phyloP scores from a whole-genome alignment of 2,113 vertebrate genomes.

The Esox niger region DNA sequence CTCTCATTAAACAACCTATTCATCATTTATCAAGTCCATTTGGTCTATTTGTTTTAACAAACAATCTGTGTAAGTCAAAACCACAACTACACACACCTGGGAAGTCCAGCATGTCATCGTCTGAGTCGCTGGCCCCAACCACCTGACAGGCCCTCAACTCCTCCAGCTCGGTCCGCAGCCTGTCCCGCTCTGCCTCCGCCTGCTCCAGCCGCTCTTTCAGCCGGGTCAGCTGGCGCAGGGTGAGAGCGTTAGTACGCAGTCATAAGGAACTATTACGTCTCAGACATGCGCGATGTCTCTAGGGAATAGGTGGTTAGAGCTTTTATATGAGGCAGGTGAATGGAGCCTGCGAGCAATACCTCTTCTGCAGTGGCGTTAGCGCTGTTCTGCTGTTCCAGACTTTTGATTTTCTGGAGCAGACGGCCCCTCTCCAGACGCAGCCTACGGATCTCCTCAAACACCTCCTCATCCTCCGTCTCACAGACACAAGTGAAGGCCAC shows the following conservation, averaged over 20 bases:
- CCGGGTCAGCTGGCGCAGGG: conserved; percentile 70
- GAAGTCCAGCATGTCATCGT: conserved; percentile 80
- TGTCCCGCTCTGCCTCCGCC: conserved; percentile 80
- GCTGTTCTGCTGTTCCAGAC: conserved; percentile 81
- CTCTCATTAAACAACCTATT: neutral
- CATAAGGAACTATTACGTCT: no score
- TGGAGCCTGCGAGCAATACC: conserved; percentile 50
- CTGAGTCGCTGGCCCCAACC: conserved; percentile 58
- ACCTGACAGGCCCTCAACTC: conserved; percentile 74
- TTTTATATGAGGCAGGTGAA: neutral
- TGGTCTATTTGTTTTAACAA: neutral
- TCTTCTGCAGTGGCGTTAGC: conserved; percentile 73
- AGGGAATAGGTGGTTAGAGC: neutral
- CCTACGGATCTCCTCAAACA: conserved; percentile 89
- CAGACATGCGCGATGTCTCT: neutral
- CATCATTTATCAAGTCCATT: conserved; percentile 1
- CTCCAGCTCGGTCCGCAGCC: conserved; percentile 74
- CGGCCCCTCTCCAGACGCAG: conserved; percentile 85
- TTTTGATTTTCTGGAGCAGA: conserved; percentile 89
- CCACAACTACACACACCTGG: conserved; percentile 66
- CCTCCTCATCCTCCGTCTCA: conserved; percentile 79
- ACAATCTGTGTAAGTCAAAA: no score
- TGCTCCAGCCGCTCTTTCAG: conserved; percentile 72
- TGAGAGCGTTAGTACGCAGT: neutral
- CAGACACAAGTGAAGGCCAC: neutral